A percentile compares a stretch with the other conserved stretches of the same genome.
Conservation (phyloP, 2,113 vertebrate species). For the Elachura formosa region DNA sequence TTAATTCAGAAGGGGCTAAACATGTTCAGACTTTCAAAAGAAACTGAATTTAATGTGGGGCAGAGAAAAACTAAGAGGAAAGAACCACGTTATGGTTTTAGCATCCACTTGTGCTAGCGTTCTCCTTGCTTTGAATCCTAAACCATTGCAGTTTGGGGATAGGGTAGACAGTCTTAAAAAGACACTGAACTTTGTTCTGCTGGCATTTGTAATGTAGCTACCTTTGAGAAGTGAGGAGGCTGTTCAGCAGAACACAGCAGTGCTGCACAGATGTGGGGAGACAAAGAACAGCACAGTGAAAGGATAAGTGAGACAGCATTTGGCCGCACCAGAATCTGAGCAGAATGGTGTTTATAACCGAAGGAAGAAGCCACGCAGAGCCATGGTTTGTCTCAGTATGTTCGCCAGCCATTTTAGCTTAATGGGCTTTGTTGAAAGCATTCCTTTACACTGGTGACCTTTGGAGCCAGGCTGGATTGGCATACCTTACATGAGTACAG, state of each 20-base stretch:
- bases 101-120: not conserved
- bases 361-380: rapidly evolving
- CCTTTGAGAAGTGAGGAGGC: not conserved
- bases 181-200: not conserved
- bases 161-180: not conserved
- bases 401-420: not conserved
- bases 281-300: not conserved
- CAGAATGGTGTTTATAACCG: not conserved
- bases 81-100: not conserved
- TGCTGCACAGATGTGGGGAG: not conserved
- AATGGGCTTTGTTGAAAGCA: not conserved
- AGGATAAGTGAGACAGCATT: not conserved
- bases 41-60: not conserved
- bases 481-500: not conserved
- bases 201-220: not conserved
- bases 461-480: not conserved
- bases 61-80: not conserved
- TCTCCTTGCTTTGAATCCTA: not conserved
- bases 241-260: not conserved
- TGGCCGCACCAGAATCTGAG: not conserved
- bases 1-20: not conserved
- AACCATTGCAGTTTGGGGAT: not conserved
- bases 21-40: not conserved
- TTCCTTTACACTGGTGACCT: not conserved
- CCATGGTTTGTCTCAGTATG: not conserved